These are phyloP conservation scores for Bombyx huttoni DNA, from an alignment of 2,888 invertebrate genomes.

Conservation along the genomic window DNA sequence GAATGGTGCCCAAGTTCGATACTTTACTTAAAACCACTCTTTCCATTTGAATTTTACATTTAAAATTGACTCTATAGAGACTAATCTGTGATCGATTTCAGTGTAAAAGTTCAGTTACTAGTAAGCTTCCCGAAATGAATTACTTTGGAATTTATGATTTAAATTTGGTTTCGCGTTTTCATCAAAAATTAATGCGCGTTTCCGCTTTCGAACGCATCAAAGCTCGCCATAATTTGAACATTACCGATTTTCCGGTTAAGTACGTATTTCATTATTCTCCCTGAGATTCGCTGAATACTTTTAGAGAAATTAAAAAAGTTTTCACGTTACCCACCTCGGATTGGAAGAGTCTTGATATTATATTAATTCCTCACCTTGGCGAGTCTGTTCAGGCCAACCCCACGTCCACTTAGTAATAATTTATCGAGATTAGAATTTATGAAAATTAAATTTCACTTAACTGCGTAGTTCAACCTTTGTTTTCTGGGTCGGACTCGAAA, in stretches of 20 bases:
- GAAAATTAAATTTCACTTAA: slow-evolving; percentile 31
- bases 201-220: background rate
- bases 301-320: slow-evolving; percentile 26
- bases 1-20: slow-evolving; percentile 31
- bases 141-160: background rate
- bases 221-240: background rate
- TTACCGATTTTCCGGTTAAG: background rate
- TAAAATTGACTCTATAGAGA: background rate
- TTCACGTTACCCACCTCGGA: slow-evolving; percentile 24
- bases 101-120: background rate
- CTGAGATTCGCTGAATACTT: background rate
- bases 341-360: slow-evolving; percentile 29
- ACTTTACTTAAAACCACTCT: slow-evolving; percentile 7
- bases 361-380: slow-evolving; percentile 35
- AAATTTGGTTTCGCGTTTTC: background rate
- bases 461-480: slow-evolving; percentile 18
- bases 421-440: slow-evolving; percentile 37
- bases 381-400: slow-evolving; percentile 18
- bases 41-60: slow-evolving; percentile 49
- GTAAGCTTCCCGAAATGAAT: background rate
- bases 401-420: slow-evolving; percentile 31
- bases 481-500: background rate
- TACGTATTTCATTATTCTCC: background rate
- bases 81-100: background rate
- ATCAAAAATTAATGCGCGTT: background rate